phyloP scores from a whole-genome alignment of 2,113 vertebrate genomes.

The Cyprinodon tularosa region DNA sequence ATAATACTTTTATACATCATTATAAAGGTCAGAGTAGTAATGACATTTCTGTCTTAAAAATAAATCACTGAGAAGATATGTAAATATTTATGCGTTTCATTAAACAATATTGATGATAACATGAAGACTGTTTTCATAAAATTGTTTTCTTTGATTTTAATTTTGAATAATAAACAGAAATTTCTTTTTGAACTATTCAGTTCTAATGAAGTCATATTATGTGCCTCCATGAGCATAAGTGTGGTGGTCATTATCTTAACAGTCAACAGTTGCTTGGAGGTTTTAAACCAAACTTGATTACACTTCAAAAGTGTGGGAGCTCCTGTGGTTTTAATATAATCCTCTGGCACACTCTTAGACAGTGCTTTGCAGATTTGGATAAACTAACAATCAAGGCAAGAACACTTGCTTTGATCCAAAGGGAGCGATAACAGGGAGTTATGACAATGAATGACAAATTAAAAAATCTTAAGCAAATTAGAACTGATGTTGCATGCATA shows the following conservation, averaged over 20 bases:
- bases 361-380: constrained; percentile 26
- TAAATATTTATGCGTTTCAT: constrained; percentile 7
- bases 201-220: constrained; percentile 36
- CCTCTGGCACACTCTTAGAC: constrained; percentile 16
- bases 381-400: constrained; percentile 54
- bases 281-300: constrained; percentile 46
- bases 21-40: neutral
- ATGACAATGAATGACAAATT: constrained; percentile 57
- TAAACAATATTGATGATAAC: constrained; percentile 37
- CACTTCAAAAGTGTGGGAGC: constrained; percentile 12
- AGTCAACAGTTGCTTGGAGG: constrained; percentile 21
- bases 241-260: constrained; percentile 14
- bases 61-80: constrained; percentile 15
- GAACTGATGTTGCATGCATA: constrained; percentile 54
- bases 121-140: constrained; percentile 20
- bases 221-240: neutral
- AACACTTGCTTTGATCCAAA: constrained; percentile 52
- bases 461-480: constrained; percentile 45
- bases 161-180: neutral
- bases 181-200: constrained; percentile 1
- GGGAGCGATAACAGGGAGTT: constrained; percentile 49
- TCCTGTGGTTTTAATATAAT: constrained; percentile 34
- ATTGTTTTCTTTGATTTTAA: constrained; percentile 5
- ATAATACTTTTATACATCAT: neutral
- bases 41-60: neutral